These are phyloP conservation scores for Artemia sinica DNA, from an alignment of 2,888 invertebrate genomes.

Conservation along the genomic window DNA sequence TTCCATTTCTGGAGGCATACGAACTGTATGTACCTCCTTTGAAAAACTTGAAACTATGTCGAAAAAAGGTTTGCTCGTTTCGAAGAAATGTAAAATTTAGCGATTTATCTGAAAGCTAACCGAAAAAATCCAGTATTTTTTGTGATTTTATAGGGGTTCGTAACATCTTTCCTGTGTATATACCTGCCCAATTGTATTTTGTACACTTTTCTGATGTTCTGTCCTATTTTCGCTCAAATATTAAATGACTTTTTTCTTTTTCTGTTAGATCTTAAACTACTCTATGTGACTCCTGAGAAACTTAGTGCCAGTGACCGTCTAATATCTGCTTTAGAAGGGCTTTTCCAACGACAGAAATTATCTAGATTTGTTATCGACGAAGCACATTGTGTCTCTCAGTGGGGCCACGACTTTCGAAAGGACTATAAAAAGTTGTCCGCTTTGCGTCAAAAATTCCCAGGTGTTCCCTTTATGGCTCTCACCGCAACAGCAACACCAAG, in stretches of 20 bases:
- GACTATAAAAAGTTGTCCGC: slow-evolving; percentile 63
- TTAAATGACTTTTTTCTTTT: slow-evolving; percentile 14
- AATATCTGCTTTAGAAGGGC: slow-evolving; percentile 43
- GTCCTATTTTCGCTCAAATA: no score
- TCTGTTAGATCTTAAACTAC: slow-evolving; percentile 46
- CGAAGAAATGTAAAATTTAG: no score
- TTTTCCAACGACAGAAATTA: slow-evolving; percentile 54
- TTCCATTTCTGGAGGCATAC: no score
- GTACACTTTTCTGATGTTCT: no score
- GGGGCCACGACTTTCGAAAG: slow-evolving; percentile 85
- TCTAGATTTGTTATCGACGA: slow-evolving; percentile 89
- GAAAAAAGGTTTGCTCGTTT: no score
- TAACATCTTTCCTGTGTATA: no score
- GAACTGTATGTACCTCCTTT: no score
- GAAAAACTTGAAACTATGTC: no score
- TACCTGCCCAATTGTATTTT: no score
- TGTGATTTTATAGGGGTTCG: no score
- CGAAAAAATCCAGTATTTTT: no score
- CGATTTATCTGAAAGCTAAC: no score
- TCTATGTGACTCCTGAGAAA: slow-evolving; percentile 96
- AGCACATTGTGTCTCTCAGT: slow-evolving; percentile 93
- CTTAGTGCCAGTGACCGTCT: slow-evolving; percentile 64
- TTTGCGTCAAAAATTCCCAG: slow-evolving; percentile 50
- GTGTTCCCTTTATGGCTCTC: slow-evolving; percentile 62
- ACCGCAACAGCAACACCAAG: slow-evolving; percentile 92